These are phyloP conservation scores for Caenorhabditis sulstoni DNA, from an alignment of 2,888 invertebrate genomes.

Conservation along the genomic window DNA sequence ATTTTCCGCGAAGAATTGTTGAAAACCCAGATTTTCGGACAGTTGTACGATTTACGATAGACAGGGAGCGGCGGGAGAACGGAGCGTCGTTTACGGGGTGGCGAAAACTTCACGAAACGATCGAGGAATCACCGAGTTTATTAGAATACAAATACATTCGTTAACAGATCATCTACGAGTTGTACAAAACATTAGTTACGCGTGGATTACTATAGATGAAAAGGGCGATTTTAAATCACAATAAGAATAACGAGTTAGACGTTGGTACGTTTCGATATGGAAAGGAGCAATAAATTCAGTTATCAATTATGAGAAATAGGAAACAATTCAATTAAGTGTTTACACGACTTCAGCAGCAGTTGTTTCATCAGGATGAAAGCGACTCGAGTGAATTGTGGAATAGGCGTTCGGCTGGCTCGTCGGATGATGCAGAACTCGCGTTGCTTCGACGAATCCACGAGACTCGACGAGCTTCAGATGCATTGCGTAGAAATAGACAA, in stretches of 20 bases:
- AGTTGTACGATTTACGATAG: slow-evolving; percentile 50
- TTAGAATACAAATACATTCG: slow-evolving; percentile 46
- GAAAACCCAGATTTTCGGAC: slow-evolving; percentile 26
- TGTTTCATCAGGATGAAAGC: neutral
- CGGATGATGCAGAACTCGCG: neutral
- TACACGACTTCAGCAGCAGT: slow-evolving; percentile 8
- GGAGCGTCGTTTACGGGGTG: slow-evolving; percentile 58
- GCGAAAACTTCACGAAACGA: slow-evolving; percentile 9
- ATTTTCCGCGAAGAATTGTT: slow-evolving; percentile 5
- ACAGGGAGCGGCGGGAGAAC: slow-evolving; percentile 16
- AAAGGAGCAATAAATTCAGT: slow-evolving; percentile 28
- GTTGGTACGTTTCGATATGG: neutral
- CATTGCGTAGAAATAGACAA: slow-evolving; percentile 49
- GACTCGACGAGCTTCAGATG: slow-evolving; percentile 40
- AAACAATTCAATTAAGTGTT: neutral
- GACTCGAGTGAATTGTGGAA: slow-evolving; percentile 21
- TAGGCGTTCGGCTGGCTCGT: slow-evolving; percentile 24
- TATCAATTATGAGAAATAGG: neutral
- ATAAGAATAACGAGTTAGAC: neutral
- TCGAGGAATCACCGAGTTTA: slow-evolving; percentile 22
- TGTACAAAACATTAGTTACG: slow-evolving; percentile 7
- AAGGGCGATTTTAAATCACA: slow-evolving; percentile 34
- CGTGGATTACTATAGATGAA: slow-evolving; percentile 5
- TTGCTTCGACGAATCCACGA: neutral
- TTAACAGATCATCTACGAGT: slow-evolving; percentile 40